These are phyloP conservation scores for Maniola jurtina DNA, from an alignment of 1,140 invertebrate genomes.

Conservation along the genomic window DNA sequence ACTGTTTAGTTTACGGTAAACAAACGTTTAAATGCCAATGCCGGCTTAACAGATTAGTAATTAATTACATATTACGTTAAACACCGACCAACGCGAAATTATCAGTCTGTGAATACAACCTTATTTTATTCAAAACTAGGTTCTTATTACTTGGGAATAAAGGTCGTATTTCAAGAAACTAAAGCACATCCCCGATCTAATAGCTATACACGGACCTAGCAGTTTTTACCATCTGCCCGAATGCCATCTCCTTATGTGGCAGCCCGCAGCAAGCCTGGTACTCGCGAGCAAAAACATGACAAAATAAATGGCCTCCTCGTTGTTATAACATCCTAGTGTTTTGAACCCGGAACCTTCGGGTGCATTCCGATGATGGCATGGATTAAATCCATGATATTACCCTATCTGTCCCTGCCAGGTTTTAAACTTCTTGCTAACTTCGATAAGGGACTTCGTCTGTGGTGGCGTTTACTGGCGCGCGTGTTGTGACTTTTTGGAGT, in stretches of 20 bases:
- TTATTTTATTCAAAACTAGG: neutral
- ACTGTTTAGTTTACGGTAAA: neutral
- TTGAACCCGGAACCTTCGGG: conserved; percentile 30
- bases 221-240: conserved; percentile 24
- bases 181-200: neutral
- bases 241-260: conserved; percentile 33
- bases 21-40: neutral
- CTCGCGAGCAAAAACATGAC: conserved; percentile 32
- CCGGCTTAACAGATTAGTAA: too few species aligned
- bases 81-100: too few species aligned
- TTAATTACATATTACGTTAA: too few species aligned
- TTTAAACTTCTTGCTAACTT: too few species aligned
- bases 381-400: neutral
- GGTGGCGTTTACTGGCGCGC: too few species aligned
- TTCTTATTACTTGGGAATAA: neutral
- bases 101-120: too few species aligned
- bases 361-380: neutral
- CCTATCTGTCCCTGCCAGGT: too few species aligned
- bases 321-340: conserved; percentile 19
- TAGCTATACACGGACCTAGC: conserved; percentile 1
- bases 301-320: conserved; percentile 29
- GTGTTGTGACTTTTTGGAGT: too few species aligned
- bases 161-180: neutral
- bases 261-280: conserved; percentile 31
- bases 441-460: too few species aligned